phyloP scores from a whole-genome alignment of 2,888 invertebrate species.

The Cephus rjabovi region DNA sequence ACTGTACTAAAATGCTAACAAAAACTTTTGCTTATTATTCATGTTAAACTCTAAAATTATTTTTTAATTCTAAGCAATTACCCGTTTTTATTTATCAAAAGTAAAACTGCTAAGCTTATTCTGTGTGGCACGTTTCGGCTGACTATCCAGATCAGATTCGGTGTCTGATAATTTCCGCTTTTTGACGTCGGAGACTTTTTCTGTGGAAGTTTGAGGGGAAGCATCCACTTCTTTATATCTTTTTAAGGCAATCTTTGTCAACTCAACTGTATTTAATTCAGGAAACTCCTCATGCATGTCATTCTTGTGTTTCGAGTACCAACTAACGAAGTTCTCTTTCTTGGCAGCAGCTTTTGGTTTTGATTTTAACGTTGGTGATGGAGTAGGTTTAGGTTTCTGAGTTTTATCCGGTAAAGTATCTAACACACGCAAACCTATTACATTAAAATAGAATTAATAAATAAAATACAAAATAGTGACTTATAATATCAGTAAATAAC shows the following conservation, averaged over 20 bases:
- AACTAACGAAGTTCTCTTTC: slow-evolving; percentile 72
- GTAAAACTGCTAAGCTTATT: slow-evolving; percentile 49
- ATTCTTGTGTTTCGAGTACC: slow-evolving; percentile 73
- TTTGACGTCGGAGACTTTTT: slow-evolving; percentile 36
- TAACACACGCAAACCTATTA: slow-evolving; percentile 41
- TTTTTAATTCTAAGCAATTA: background rate
- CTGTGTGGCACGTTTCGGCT: slow-evolving; percentile 45
- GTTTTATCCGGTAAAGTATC: slow-evolving; percentile 51
- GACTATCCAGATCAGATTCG: slow-evolving; percentile 26
- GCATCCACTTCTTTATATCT: slow-evolving; percentile 66
- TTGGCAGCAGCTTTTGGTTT: slow-evolving; percentile 32
- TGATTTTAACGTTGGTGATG: slow-evolving; percentile 34
- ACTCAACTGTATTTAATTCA: slow-evolving; percentile 68
- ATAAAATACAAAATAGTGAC: background rate
- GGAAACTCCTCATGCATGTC: slow-evolving; percentile 71
- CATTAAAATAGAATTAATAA: slow-evolving; percentile 11
- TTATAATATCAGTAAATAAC: background rate
- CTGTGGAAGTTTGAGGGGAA: slow-evolving; percentile 6
- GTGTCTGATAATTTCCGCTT: slow-evolving; percentile 47
- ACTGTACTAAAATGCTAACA: background rate
- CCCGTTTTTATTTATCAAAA: slow-evolving; percentile 27
- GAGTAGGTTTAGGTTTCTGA: slow-evolving; percentile 32
- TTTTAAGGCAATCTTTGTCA: slow-evolving; percentile 71
- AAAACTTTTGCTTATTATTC: background rate
- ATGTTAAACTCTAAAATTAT: background rate